Conservation (phyloP, 1,140 invertebrate genomes). For the Tribolium madens region DNA sequence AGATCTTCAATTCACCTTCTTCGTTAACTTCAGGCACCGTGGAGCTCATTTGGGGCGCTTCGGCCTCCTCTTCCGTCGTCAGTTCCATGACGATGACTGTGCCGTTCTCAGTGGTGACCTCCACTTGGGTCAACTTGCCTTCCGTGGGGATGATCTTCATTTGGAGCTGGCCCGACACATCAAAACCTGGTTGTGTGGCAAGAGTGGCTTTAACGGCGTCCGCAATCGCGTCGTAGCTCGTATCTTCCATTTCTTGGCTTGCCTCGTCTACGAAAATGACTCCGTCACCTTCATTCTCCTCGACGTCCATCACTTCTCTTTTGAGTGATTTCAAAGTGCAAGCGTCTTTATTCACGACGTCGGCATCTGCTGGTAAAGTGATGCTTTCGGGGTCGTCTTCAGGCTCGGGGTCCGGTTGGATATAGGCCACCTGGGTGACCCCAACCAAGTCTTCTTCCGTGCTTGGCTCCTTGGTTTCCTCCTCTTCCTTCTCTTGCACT, state of each 20-base stretch:
- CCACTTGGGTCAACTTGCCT: conserved; percentile 65
- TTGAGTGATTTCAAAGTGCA: conserved; percentile 59
- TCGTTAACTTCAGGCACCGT: conserved; percentile 51
- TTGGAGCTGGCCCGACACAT: conserved; percentile 62
- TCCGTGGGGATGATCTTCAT: conserved; percentile 63
- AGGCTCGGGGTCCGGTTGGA: conserved; percentile 59
- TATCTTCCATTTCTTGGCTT: conserved; percentile 54
- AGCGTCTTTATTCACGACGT: conserved; percentile 60
- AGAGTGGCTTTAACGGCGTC: conserved; percentile 64
- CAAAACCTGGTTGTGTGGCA: conserved; percentile 62
- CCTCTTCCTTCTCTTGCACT: conserved; percentile 57
- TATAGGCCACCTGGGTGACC: conserved; percentile 61
- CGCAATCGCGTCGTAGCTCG: conserved; percentile 62
- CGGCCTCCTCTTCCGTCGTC: conserved; percentile 62
- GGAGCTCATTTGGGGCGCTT: conserved; percentile 39
- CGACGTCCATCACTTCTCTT: conserved; percentile 52
- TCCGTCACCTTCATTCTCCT: conserved; percentile 45
- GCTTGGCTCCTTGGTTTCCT: conserved; percentile 58
- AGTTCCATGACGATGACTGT: conserved; percentile 66
- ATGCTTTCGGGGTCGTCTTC: conserved; percentile 67
- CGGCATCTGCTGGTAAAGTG: conserved; percentile 60
- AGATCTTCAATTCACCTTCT: conserved; percentile 69
- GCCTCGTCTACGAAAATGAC: conserved; percentile 54
- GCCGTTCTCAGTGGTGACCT: conserved; percentile 66
- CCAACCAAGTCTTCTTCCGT: conserved; percentile 63